A percentile compares a stretch with the other conserved stretches of the same genome.
Evolutionary conservation across 2,888 invertebrate species (phyloP).

Genomic region (Xestia sexstrigata): DNA sequence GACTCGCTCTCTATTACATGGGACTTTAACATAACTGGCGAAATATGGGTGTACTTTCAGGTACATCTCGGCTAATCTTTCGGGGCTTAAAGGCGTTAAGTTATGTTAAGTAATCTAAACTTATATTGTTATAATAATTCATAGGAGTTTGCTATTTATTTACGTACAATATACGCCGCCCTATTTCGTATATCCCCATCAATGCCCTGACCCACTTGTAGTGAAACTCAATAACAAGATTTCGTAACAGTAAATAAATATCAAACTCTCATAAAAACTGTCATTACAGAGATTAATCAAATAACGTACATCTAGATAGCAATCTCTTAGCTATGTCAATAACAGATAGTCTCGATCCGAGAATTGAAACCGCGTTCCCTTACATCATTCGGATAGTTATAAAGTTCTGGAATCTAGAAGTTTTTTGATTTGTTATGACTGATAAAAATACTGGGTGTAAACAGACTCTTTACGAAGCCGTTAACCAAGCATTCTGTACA

Average conservation of each 20-base stretch:
- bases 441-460: neutral
- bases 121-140: too few species aligned
- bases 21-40: too few species aligned
- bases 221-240: constrained; percentile 24
- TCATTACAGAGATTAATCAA: constrained; percentile 22
- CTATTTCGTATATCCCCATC: neutral
- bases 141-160: too few species aligned
- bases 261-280: constrained; percentile 20
- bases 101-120: too few species aligned
- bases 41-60: too few species aligned
- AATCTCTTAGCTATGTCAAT: constrained; percentile 21
- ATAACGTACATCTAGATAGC: constrained; percentile 16
- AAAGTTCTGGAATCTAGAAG: neutral
- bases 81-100: too few species aligned
- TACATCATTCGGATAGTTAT: neutral
- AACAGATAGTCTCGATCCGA: neutral
- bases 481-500: too few species aligned
- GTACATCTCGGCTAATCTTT: too few species aligned
- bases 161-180: too few species aligned
- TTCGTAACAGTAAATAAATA: constrained; percentile 34
- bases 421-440: neutral
- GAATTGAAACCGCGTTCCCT: constrained; percentile 10
- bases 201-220: constrained; percentile 26
- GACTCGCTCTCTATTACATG: too few species aligned
- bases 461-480: too few species aligned